Conservation (phyloP, 2,113 vertebrate genomes). For the Circaetus gallicus region DNA sequence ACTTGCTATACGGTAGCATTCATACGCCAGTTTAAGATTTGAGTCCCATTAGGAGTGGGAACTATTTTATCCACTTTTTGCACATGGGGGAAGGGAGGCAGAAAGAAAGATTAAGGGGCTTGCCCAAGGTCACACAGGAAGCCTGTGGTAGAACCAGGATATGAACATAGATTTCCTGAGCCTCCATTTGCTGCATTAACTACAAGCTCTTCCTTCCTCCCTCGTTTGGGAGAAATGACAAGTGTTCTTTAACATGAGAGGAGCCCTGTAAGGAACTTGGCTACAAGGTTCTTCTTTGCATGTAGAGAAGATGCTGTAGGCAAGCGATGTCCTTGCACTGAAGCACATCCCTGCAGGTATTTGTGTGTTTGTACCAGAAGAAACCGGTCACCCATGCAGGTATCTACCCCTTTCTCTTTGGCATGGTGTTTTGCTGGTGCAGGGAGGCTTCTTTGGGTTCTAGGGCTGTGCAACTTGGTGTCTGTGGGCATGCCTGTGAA, state of each 20-base stretch:
- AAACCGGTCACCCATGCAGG: background rate
- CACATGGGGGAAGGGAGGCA: background rate
- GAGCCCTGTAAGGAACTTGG: background rate
- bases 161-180: conserved; percentile 61
- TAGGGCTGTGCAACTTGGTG: background rate
- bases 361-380: background rate
- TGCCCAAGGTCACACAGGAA: conserved; percentile 47
- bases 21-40: background rate
- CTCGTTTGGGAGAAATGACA: conserved; percentile 30
- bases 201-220: conserved; percentile 55
- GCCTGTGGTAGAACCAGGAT: conserved; percentile 55
- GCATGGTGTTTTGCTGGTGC: background rate
- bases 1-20: background rate
- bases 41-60: background rate
- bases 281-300: background rate
- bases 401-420: background rate
- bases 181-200: conserved; percentile 48
- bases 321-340: background rate
- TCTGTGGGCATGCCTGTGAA: background rate
- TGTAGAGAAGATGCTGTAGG: background rate
- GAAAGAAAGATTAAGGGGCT: background rate
- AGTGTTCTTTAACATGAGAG: background rate
- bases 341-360: background rate
- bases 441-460: background rate
- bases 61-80: background rate